Evolutionary conservation across 2,888 invertebrate genomes (phyloP).

Genomic region (Parascotia fuliginaria): DNA sequence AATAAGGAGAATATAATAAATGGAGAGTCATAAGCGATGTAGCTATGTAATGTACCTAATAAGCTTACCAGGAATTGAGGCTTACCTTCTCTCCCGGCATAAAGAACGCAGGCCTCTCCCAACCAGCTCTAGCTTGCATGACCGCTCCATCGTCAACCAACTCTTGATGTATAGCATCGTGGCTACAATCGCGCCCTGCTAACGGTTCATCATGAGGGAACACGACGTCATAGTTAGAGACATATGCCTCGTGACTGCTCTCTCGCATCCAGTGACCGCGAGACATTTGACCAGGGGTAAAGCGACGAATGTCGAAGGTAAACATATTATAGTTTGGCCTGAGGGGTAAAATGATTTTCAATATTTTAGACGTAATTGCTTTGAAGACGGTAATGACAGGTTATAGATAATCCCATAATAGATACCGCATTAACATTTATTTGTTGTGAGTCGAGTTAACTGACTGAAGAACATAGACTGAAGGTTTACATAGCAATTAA

Average conservation of each 20-base stretch:
- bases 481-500: no score
- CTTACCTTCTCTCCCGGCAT: constrained; percentile 74
- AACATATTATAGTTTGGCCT: constrained; percentile 95
- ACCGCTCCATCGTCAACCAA: constrained; percentile 92
- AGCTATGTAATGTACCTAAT: no score
- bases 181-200: constrained; percentile 88
- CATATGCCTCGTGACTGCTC: constrained; percentile 96
- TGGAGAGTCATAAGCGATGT: no score
- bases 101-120: constrained; percentile 96
- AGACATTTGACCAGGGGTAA: constrained; percentile 89
- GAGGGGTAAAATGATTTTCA: constrained; percentile 4
- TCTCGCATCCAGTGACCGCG: constrained; percentile 92
- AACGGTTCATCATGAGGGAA: constrained; percentile 94
- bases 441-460: no score
- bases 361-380: no score
- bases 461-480: no score
- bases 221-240: constrained; percentile 91
- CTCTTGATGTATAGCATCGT: constrained; percentile 83
- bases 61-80: no score
- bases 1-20: no score
- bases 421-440: no score
- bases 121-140: constrained; percentile 95
- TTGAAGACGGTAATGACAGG: no score
- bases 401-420: no score
- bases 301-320: constrained; percentile 93